Evolutionary conservation across 1,140 invertebrate species (phyloP), one percentile per base, ranked within the genome.

Genomic region (Acromyrmex charruanus): DNA sequence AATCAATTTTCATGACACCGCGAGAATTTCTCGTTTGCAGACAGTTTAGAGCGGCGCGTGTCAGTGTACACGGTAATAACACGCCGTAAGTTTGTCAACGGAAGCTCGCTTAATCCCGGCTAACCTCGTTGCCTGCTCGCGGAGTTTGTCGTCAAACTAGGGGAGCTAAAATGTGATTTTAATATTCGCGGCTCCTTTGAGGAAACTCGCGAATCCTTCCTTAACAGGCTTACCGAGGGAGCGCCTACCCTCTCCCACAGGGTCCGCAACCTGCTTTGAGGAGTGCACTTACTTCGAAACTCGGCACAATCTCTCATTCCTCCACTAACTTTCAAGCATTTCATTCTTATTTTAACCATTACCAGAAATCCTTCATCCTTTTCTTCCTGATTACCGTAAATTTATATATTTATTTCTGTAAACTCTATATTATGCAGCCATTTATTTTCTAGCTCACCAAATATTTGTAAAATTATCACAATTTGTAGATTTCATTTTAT

Each of bases 141-240:
- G 77, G 86, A 93, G 91, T 93, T 91, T 89, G 92, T 90, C 87
- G 88, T 91, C 63, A 87, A 87, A 92, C 88, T 87, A 85, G 88
- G 86, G 86, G 86, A 88, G 92, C 77, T 92, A 92, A 94, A 94
- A 94, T 94, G 91, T 92, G 92, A 94, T 94, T 94, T 94, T 93
- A 93, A 94, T 94, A 93, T 94, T 93, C 90, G 90, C 91, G 86
- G 89, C 89, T 92, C 93, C 93, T 94, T 94, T 94, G 93, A 94
- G 90, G 90, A 90, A 90, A 92, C 90, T 92, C 91, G 82, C 84
- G 91, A 91, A 89, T 93, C 80, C 88, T 93, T 89, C 89, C 92
- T 91, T 94, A 94, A 94, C 93, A 92, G 90, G 90, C 90, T 94
- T 93, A 93, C 75, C 39, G 80, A 89, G 87, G 90, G 79, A 71